A percentile compares a stretch with the other conserved stretches of the same genome.
These are phyloP conservation scores for Sesia bembeciformis DNA, from an alignment of 2,888 invertebrate genomes.

Conservation along the genomic window DNA sequence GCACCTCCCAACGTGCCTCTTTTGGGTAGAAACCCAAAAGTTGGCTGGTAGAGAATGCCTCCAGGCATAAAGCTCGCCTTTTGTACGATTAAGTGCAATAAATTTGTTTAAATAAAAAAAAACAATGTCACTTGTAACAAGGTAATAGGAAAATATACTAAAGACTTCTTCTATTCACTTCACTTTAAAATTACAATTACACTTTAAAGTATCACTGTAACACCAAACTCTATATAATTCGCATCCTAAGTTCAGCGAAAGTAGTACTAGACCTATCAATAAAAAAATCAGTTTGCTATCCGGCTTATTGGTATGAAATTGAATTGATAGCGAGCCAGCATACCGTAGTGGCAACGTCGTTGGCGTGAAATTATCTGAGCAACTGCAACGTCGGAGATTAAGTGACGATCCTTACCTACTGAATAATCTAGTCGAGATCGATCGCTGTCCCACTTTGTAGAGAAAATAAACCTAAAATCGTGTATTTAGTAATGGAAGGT, in stretches of 20 bases:
- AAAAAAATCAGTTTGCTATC: conserved; percentile 9
- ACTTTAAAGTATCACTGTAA: no score
- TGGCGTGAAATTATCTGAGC: conserved; percentile 52
- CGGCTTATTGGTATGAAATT: conserved; percentile 48
- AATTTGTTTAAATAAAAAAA: no score
- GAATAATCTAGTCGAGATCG: conserved; percentile 29
- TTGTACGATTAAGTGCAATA: no score
- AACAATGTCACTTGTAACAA: no score
- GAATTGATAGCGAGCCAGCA: conserved; percentile 38
- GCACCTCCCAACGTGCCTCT: no score
- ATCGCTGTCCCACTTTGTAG: conserved; percentile 39
- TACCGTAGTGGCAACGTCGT: conserved; percentile 12
- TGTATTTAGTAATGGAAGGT: no score
- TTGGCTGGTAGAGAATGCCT: no score
- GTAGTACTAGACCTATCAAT: background rate
- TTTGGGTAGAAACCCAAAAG: no score
- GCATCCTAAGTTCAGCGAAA: background rate
- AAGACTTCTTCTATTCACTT: no score
- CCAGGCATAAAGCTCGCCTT: no score
- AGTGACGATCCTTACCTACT: conserved; percentile 36
- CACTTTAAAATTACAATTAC: no score
- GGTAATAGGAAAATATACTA: no score
- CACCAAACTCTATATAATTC: background rate
- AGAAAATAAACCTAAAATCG: conserved; percentile 25
- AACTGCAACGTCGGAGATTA: conserved; percentile 52